Conservation (phyloP, 2,888 invertebrate species). For the Spilosoma lubricipeda region DNA sequence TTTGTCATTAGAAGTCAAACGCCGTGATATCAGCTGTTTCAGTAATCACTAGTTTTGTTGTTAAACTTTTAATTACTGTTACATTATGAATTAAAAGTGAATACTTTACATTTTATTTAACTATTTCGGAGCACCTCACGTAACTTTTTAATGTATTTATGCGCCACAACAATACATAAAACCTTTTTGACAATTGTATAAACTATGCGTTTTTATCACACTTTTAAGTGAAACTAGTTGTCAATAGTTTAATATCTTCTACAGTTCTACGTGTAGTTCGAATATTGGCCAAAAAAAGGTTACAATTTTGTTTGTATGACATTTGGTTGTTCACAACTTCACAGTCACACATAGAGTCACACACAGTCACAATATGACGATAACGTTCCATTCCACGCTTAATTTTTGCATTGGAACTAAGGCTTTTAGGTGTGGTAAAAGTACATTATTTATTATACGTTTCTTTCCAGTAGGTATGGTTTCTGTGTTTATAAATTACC, state of each 20-base stretch:
- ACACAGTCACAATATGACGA: no score
- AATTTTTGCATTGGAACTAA: background rate
- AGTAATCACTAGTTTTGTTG: background rate
- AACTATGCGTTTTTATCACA: background rate
- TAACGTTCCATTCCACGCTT: background rate
- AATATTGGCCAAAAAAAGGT: constrained; percentile 23
- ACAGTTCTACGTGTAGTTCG: constrained; percentile 14
- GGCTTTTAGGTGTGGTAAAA: constrained; percentile 22
- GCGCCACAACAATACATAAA: background rate
- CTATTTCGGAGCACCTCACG: background rate
- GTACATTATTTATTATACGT: constrained; percentile 18
- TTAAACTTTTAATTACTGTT: background rate
- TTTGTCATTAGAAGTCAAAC: constrained; percentile 8
- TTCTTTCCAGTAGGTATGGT: background rate
- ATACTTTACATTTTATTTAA: constrained; percentile 7
- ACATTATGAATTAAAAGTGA: background rate
- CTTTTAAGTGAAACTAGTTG: constrained; percentile 33
- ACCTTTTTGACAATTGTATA: background rate
- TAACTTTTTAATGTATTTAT: background rate
- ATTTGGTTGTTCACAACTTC: no score
- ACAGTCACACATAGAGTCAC: no score
- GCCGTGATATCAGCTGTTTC: constrained; percentile 2
- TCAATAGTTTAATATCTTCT: background rate
- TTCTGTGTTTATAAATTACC: background rate
- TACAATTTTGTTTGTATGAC: background rate